Evolutionary conservation across 2,113 vertebrate genomes (phyloP), one percentile per base, ranked within the genome.

Genomic region (Ctenodactylus gundi): DNA sequence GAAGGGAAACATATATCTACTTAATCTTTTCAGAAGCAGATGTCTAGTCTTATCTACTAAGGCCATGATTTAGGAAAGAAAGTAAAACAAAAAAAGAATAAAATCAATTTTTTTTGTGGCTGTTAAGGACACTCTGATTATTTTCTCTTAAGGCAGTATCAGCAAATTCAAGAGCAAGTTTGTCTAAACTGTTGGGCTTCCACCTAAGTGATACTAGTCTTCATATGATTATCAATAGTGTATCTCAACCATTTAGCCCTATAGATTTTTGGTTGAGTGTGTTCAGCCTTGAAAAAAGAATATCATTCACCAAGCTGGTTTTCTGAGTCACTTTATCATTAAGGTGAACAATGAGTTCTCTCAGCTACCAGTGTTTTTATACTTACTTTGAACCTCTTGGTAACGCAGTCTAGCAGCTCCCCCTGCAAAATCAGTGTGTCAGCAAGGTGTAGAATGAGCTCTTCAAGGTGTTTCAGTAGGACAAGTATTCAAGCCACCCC

Each of bases 271-370:
- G 81, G 85, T 53, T 39, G 90, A 89, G 29, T 72, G 20, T 85
- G 39, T 70, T 81, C 83, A 87, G 83, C 76, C 76, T 96, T 94
- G 78, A 62, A 55, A 68, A 55, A 94, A 77, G 15, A 86, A 90
- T 83, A 83, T 80, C 77, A 76, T 92, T 85, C 82, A 44, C 60
- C 88, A 88, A 95, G 88, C 77, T 82, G 62, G 27, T 95, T 93
- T n/a, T 57, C 46, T 0, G 17, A 84, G 39, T 82, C 20, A 3
- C 44, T 97, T 95, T 68, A 85, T 95, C 88, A 86, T 80, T 31
- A 78, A 81, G 46, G 36, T 13, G 20, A 89, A 72, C 70, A 67
- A 60, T 5, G 49, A 34, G 77, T 82, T 84, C 44, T 25, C 53
- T 76, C 77, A 51, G 7, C 73, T 70, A 4, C 8, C 0, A 31